These are phyloP conservation scores for Anastrepha obliqua DNA, from an alignment of 1,140 invertebrate genomes.

Conservation along the genomic window DNA sequence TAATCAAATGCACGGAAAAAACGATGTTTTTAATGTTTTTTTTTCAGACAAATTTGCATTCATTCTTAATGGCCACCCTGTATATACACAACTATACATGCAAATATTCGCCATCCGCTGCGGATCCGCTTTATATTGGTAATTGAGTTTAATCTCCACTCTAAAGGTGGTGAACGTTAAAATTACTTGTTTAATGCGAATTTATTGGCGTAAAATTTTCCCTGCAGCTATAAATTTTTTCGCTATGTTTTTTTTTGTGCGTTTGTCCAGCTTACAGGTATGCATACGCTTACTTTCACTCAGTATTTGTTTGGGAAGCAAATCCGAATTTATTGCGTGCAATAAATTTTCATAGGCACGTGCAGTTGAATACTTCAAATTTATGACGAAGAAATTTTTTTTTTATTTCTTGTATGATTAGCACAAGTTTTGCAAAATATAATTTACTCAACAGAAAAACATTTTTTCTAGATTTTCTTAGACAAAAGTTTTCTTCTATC, in stretches of 20 bases:
- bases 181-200: conserved; percentile 34
- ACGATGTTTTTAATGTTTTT: too few species aligned
- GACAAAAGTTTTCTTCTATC: too few species aligned
- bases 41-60: too few species aligned
- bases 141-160: conserved; percentile 20
- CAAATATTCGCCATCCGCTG: not conserved
- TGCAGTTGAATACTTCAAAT: not conserved
- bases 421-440: too few species aligned
- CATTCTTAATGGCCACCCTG: too few species aligned
- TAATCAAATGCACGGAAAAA: too few species aligned
- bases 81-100: not conserved
- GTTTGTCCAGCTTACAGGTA: not conserved
- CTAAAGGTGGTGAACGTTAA: not conserved
- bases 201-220: conserved; percentile 33
- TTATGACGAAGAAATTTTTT: not conserved
- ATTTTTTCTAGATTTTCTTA: too few species aligned
- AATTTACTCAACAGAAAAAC: too few species aligned
- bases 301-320: too few species aligned
- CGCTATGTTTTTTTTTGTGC: not conserved
- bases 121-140: conserved; percentile 14
- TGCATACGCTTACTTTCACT: too few species aligned
- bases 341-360: conserved; percentile 15
- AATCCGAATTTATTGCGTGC: not conserved
- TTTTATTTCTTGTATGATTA: too few species aligned
- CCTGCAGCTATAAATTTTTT: not conserved